Conservation (phyloP, 2,113 vertebrate genomes). For the Tychaedon coryphoeus region DNA sequence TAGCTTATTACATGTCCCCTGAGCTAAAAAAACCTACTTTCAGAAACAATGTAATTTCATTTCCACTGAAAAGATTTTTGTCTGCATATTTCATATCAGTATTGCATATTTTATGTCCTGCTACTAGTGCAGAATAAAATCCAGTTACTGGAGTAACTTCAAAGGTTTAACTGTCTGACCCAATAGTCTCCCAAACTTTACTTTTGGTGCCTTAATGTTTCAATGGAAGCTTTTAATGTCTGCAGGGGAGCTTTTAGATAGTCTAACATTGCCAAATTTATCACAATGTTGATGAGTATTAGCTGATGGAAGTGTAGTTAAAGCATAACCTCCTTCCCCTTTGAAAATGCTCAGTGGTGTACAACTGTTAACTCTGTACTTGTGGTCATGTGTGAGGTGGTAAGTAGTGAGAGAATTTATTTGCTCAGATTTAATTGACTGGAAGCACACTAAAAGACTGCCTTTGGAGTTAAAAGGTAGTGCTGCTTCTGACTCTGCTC, state of each 20-base stretch:
- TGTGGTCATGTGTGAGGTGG: background rate
- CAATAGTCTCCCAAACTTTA: background rate
- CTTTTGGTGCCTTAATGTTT: background rate
- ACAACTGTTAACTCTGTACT: background rate
- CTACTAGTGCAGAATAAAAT: background rate
- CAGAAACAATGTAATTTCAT: background rate
- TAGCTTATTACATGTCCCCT: background rate
- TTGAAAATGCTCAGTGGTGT: background rate
- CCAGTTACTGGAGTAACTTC: background rate
- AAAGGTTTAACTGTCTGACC: background rate
- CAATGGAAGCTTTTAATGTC: background rate
- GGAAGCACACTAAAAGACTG: background rate
- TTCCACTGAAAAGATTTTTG: background rate
- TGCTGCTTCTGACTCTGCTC: background rate
- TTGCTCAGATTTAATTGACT: background rate
- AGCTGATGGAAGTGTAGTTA: background rate
- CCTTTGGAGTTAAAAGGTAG: background rate
- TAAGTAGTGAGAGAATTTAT: background rate
- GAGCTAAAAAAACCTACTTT: background rate
- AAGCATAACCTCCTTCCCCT: background rate
- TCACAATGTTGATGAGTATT: background rate
- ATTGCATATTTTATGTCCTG: background rate
- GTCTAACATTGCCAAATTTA: background rate
- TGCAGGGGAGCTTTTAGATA: background rate
- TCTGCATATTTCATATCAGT: background rate